These are phyloP conservation scores for Akabosia matsudoensis DNA, from an alignment of 1,140 invertebrate species.

Conservation along the genomic window DNA sequence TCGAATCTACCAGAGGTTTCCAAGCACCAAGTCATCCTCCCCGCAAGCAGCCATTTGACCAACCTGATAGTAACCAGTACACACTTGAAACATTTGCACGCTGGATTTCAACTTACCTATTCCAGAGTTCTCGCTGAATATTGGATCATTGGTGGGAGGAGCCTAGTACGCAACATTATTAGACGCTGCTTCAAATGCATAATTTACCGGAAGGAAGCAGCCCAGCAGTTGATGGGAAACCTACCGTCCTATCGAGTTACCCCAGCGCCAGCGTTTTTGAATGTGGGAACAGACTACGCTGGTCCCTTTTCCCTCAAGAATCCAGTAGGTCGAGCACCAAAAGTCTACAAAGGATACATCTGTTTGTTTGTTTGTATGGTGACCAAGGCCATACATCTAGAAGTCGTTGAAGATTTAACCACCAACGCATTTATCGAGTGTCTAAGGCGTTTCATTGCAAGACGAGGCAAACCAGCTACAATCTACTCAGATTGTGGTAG, in stretches of 20 bases:
- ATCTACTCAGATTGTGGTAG: not conserved
- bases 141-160: not conserved
- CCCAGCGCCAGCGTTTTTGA: not conserved
- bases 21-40: conserved; percentile 49
- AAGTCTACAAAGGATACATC: not conserved
- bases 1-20: conserved; percentile 40
- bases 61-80: conserved; percentile 44
- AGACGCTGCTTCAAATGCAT: not conserved
- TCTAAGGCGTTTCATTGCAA: not conserved
- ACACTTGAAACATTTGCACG: conserved; percentile 46
- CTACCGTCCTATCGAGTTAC: not conserved
- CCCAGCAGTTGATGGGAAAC: not conserved
- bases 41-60: conserved; percentile 43
- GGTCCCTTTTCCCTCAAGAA: too few relatives aligned
- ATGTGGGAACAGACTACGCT: not conserved
- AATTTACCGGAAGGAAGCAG: not conserved
- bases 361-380: not conserved
- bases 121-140: not conserved
- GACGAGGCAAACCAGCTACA: not conserved
- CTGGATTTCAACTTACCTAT: conserved; percentile 44
- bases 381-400: not conserved
- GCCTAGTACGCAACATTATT: too few relatives aligned
- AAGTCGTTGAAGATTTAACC: not conserved
- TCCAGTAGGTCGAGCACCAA: not conserved
- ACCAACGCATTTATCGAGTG: not conserved